Conservation (phyloP, 37 sponge, comb jelly and placozoan species). For the Ephydatia muelleri region DNA sequence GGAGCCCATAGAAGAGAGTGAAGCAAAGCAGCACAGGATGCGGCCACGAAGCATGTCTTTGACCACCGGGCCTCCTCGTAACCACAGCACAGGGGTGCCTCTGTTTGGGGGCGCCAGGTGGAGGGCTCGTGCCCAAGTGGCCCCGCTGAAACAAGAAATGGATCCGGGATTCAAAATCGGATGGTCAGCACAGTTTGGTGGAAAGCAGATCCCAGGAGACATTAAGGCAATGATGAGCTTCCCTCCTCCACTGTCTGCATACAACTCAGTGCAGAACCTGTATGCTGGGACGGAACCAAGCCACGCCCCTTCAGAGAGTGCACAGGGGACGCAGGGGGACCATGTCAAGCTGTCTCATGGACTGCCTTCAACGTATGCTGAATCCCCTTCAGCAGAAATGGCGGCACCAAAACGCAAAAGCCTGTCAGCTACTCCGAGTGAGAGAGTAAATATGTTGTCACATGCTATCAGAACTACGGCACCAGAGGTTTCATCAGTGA, state of each 20-base stretch:
- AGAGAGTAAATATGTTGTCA: background rate
- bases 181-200: background rate
- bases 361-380: background rate
- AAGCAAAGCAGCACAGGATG: background rate
- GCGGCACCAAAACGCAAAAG: background rate
- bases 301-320: no score
- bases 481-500: background rate
- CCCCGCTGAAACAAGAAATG: background rate
- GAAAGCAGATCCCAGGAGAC: background rate
- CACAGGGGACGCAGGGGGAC: background rate
- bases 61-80: background rate
- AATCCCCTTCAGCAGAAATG: background rate
- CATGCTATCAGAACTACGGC: background rate
- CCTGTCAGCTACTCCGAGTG: background rate
- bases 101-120: background rate
- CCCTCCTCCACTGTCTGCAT: background rate
- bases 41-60: background rate
- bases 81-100: background rate
- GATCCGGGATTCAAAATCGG: background rate
- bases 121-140: constrained; percentile 16
- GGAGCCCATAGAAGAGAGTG: background rate
- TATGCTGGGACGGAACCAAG: background rate
- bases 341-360: background rate
- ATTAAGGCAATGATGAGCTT: background rate
- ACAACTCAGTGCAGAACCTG: background rate